Evolutionary conservation across 2,888 invertebrate species (phyloP).

Genomic region (Cheilosia urbana): DNA sequence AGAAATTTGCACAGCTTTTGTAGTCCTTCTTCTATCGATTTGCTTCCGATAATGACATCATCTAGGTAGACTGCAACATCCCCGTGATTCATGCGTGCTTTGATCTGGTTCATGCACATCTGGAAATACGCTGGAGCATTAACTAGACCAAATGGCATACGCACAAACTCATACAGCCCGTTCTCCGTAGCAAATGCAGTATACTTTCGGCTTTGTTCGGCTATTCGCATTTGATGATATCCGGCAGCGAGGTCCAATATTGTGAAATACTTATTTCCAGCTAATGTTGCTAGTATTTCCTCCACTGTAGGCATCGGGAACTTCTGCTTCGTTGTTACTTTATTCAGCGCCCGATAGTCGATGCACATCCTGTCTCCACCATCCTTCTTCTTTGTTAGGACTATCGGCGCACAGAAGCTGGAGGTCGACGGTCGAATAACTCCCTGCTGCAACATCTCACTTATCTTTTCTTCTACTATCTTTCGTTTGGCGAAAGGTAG

Average conservation of each 20-base stretch:
- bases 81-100: no score
- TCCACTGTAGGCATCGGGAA: conserved; percentile 50
- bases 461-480: conserved; percentile 11
- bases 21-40: conserved; percentile 21
- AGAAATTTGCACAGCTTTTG: conserved; percentile 2
- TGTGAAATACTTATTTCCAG: conserved; percentile 36
- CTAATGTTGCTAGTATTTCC: conserved; percentile 18
- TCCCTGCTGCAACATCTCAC: conserved; percentile 77
- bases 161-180: no score
- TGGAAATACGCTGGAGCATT: conserved; percentile 4
- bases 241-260: conserved; percentile 34
- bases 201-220: no score
- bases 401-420: conserved; percentile 77
- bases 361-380: conserved; percentile 77
- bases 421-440: conserved; percentile 77
- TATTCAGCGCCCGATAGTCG: conserved; percentile 78
- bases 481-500: conserved; percentile 31
- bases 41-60: neutral
- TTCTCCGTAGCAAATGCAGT: no score
- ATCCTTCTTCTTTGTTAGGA: conserved; percentile 74
- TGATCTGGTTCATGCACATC: conserved; percentile 1
- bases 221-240: conserved; percentile 8
- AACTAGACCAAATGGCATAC: neutral
- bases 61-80: no score
- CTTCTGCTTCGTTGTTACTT: conserved; percentile 22